Conservation (phyloP, 2,888 invertebrate genomes). For the Orthosia cruda region DNA sequence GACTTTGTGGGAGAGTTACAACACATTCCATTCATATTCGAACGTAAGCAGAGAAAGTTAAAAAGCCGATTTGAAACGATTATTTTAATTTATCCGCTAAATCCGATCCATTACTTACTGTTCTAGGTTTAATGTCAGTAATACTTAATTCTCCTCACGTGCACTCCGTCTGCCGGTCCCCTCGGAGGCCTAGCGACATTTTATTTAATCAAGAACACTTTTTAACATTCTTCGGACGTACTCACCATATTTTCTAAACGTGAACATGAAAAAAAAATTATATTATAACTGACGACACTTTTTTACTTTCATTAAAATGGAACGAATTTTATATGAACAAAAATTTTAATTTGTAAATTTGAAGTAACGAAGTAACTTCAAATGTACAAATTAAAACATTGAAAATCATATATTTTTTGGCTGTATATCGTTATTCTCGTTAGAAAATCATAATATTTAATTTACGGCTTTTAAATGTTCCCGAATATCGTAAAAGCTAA, state of each 20-base stretch:
- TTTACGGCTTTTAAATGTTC: slow-evolving; percentile 40
- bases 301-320: slow-evolving; percentile 72
- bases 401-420: slow-evolving; percentile 29
- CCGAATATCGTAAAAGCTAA: slow-evolving; percentile 38
- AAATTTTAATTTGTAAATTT: no score
- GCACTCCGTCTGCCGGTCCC: slow-evolving; percentile 73
- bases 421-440: slow-evolving; percentile 22
- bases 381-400: slow-evolving; percentile 52
- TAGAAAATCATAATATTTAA: slow-evolving; percentile 29
- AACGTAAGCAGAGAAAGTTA: slow-evolving; percentile 58
- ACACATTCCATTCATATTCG: slow-evolving; percentile 24
- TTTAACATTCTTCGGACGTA: slow-evolving; percentile 87
- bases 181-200: slow-evolving; percentile 82
- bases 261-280: slow-evolving; percentile 71
- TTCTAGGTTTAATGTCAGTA: slow-evolving; percentile 75
- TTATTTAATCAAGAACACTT: slow-evolving; percentile 91
- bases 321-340: no score
- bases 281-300: slow-evolving; percentile 74
- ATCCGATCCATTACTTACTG: slow-evolving; percentile 75
- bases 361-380: slow-evolving; percentile 17
- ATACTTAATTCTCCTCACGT: slow-evolving; percentile 86
- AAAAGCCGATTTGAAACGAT: slow-evolving; percentile 64
- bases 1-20: slow-evolving; percentile 9
- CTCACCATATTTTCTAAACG: slow-evolving; percentile 82
- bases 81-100: slow-evolving; percentile 72